Base-by-base conservation (phyloP, 2,888 invertebrate genomes). In the Latrodectus hesperus region DNA sequence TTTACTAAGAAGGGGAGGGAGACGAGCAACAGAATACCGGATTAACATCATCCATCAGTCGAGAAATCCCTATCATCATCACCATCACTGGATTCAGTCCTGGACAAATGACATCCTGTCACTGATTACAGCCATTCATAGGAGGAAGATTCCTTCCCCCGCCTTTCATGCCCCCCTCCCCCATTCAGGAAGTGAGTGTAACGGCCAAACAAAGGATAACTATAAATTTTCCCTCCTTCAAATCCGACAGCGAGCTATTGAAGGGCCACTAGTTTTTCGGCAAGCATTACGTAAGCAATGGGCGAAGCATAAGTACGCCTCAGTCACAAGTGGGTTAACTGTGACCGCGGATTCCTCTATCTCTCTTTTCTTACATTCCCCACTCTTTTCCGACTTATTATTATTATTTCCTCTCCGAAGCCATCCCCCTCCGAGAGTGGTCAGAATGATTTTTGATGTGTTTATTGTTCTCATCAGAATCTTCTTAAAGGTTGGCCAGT, bases 181-280 rank as follows among this genome's bases (percentile, higher is more conserved):
- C 64, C 82, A 49, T 67, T 26, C 74, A 79, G 78, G 84, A 80
- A 76, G 82, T 70, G 64, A 84, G 65, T 84, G 82, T 88, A 88
- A 88, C 84, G 88, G 84, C 83, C 88, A 88, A 84, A 88, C 88
- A 84, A 88, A 84, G 77, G 83, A 84, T 88, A 88, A 88, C 88
- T 83, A 88, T 88, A 88, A 88, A 88, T 88, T 88, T 79, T 75
- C 81, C 84, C 77, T 77, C 80, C 84, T 88, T 79, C 78, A 88
- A 82, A 81, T 82, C 88, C 83, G 83, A 88, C 77, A 79, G 77
- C 82, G 49, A 14, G 72, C 87, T 74, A 82, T 87, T 87, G 85
- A 81, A 76, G 75, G 74, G 80, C 74, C 22, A 60, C 79, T 49
- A 53, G 55, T 74, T 75, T 52, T 68, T 38, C 64, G 49, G 65